Base-by-base conservation (phyloP, 2,888 invertebrate genomes). In the Sminthurides aquaticus region DNA sequence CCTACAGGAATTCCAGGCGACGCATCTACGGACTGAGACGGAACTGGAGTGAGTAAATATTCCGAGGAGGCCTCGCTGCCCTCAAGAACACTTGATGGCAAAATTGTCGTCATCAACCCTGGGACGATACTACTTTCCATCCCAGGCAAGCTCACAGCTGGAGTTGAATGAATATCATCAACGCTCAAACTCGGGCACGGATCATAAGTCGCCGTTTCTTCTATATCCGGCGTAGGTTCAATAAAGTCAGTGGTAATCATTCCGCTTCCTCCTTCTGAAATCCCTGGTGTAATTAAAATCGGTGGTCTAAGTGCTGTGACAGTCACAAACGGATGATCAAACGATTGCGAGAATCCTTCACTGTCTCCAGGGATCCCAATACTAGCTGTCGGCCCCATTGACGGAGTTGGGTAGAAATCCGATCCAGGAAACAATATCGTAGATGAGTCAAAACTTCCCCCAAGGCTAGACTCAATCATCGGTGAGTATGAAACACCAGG, bases 201-300 rank as follows among this genome's bases (percentile, higher is more conserved):
- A 48, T 64, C 64, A 48, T 64, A 64, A n/a, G 52, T 54, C n/a
- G 29, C 43, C 2, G 62, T 55, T 24, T 28, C 54, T 15, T 34
- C 62, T 1, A 60, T 29, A 34, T 66, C 61, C 22, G 55, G 58
- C 0, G 62, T 62, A 1, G 62, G 58, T 24, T 67, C 67, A 27
- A 64, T 58, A 52, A 52, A 52, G 20, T 52, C 52, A 5, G 43
- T 11, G 8, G n/a, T n/a, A n/a, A n/a, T n/a, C n/a, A n/a, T n/a
- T n/a, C n/a, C n/a, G n/a, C n/a, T n/a, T n/a, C n/a, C n/a, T n/a
- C n/a, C n/a, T n/a, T n/a, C n/a, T n/a, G n/a, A n/a, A n/a, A n/a
- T n/a, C n/a, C n/a, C n/a, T n/a, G n/a, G n/a, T n/a, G n/a, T n/a
- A n/a, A n/a, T n/a, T n/a, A n/a, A n/a, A n/a, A n/a, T n/a, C n/a